phyloP scores from a whole-genome alignment of 2,888 invertebrate species.

The Patella ulyssiponensis region DNA sequence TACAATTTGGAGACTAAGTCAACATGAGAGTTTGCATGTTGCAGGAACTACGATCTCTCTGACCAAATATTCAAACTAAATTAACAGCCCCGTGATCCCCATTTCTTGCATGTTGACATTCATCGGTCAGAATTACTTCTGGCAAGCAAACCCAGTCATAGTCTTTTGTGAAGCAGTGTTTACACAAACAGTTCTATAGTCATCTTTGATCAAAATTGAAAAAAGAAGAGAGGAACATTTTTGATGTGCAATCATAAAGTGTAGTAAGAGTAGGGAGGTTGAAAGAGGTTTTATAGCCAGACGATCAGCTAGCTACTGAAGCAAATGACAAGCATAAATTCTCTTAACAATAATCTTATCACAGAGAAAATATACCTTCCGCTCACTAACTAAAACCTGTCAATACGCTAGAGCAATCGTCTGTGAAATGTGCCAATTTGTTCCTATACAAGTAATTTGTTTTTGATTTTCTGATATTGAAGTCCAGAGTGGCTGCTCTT shows the following conservation, averaged over 20 bases:
- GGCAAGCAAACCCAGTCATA: not conserved
- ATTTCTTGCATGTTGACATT: slow-evolving; percentile 19
- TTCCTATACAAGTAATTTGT: slow-evolving; percentile 13
- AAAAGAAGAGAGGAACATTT: no score
- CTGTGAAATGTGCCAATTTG: slow-evolving; percentile 11
- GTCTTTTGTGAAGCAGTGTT: slow-evolving; percentile 7
- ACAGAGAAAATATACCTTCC: not conserved
- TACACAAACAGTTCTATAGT: slow-evolving; percentile 11
- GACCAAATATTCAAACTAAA: slow-evolving; percentile 22
- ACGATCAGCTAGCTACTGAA: not conserved
- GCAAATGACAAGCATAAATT: slow-evolving; percentile 7
- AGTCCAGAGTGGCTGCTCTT: not conserved
- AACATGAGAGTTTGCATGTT: slow-evolving; percentile 7
- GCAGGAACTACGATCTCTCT: slow-evolving; percentile 8
- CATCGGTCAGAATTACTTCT: not conserved
- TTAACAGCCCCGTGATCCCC: slow-evolving; percentile 9
- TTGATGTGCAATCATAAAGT: no score
- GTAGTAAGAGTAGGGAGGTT: no score
- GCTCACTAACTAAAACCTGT: not conserved
- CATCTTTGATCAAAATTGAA: not conserved
- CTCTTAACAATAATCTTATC: not conserved
- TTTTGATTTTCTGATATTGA: slow-evolving; percentile 4
- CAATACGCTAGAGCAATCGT: slow-evolving; percentile 4
- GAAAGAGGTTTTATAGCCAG: not conserved
- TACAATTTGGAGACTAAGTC: slow-evolving; percentile 8